phyloP scores from a whole-genome alignment of 2,888 invertebrate genomes.

The Philopedon plagiatum region DNA sequence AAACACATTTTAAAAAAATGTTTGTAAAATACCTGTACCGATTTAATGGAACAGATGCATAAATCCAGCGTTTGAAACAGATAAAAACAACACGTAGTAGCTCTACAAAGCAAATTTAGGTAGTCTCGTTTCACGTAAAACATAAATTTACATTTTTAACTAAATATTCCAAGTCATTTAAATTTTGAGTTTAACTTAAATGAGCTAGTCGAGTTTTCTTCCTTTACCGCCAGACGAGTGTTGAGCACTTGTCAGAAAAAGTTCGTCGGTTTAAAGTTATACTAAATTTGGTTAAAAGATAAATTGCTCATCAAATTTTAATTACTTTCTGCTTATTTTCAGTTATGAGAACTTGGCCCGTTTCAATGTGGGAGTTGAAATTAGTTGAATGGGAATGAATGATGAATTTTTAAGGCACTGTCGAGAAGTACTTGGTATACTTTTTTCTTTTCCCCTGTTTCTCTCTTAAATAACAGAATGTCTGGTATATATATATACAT shows the following conservation, averaged over 20 bases:
- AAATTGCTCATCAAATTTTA: constrained; percentile 36
- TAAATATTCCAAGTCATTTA: constrained; percentile 32
- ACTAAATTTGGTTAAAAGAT: constrained; percentile 32
- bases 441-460: too few species aligned
- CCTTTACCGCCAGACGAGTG: constrained; percentile 26
- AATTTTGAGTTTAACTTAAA: constrained; percentile 36
- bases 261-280: constrained; percentile 29
- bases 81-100: too few species aligned
- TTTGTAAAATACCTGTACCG: too few species aligned
- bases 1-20: too few species aligned
- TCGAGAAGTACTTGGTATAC: too few species aligned
- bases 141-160: constrained; percentile 16
- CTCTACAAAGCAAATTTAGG: too few species aligned
- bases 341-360: neutral
- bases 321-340: constrained; percentile 23
- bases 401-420: too few species aligned
- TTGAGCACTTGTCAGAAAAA: constrained; percentile 34
- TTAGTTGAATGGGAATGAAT: neutral
- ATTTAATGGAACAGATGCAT: too few species aligned
- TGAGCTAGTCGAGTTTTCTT: constrained; percentile 35
- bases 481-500: too few species aligned
- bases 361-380: neutral
- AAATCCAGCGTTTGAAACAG: too few species aligned
- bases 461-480: too few species aligned
- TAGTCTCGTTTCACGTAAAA: too few species aligned